Evolutionary conservation across 2,888 invertebrate genomes (phyloP), one percentile per base, ranked within the genome.

Genomic region (Leptarthrus brevirostris): DNA sequence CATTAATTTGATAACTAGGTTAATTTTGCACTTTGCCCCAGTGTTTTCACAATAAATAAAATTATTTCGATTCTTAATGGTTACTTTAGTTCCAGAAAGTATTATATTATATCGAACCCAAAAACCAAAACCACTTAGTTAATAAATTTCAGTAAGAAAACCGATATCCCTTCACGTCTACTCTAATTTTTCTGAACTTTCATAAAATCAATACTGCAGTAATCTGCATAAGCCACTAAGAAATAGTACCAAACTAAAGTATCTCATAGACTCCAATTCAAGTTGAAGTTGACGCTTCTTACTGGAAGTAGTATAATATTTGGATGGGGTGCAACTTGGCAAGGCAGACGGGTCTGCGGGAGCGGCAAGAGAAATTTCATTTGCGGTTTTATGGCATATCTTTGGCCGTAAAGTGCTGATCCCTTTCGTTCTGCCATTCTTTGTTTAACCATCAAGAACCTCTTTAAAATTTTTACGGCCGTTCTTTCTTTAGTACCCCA

Each of bases 401-500:
- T 75, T 74, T 61, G 73, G 72, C 72, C 64, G 56, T 75, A 75
- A 75, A 75, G 53, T 56, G 71, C 66, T 75, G 75, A 75, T 75
- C 75, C 75, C 72, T 72, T 73, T 71, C 64, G 44, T 64, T 64
- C 40, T 64, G 18, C 64, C 44, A 44, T 64, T 64, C 64, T 74
- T 75, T 75, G 74, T 75, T 75, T 75, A 74, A 75, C 75, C 73
- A 61, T 73, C 18, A 71, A 71, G 54, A 75, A 74, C 61, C 71
- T 61, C 75, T 75, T 75, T 74, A 74, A 75, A 75, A 74, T 30
- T 72, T 75, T 75, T 75, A 75, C 75, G 72, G 74, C 72, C 71
- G 74, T 74, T 72, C 61, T 49, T 53, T 34, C 18, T 52, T 52
- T 70, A 64, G 64, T 64, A 36, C 22, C 26, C 22, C 14, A 64